phyloP scores from a whole-genome alignment of 1,140 invertebrate genomes.

The Aricia agestis region DNA sequence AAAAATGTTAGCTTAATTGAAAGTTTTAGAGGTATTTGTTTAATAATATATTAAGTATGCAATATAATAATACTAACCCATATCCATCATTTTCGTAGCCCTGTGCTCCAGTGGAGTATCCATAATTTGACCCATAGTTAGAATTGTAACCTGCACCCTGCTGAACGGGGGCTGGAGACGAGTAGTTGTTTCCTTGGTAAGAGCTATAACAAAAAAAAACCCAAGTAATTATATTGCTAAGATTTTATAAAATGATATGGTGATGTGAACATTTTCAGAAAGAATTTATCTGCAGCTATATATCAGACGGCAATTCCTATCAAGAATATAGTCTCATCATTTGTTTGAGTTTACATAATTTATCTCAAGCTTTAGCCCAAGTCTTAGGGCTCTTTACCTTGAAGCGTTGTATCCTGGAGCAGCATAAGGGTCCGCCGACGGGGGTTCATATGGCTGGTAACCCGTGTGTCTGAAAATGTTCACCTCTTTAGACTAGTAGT shows the following conservation, averaged over 20 bases:
- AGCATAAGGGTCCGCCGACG: constrained; percentile 53
- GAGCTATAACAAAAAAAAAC: constrained; percentile 38
- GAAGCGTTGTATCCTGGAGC: constrained; percentile 49
- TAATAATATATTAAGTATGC: no score
- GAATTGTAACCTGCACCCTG: constrained; percentile 49
- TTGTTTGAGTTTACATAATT: not conserved
- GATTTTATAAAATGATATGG: not conserved
- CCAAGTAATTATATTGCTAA: constrained; percentile 19
- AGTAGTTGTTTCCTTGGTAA: constrained; percentile 54
- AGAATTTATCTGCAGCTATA: constrained; percentile 55
- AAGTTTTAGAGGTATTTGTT: no score
- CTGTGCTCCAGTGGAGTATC: constrained; percentile 58
- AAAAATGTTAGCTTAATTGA: no score
- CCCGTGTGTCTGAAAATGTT: constrained; percentile 53
- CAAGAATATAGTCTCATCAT: constrained; percentile 57
- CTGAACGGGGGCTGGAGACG: constrained; percentile 46
- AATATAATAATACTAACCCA: constrained; percentile 38
- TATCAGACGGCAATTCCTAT: constrained; percentile 74
- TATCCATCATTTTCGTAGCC: constrained; percentile 63
- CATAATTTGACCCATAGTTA: constrained; percentile 55
- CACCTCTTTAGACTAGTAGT: not conserved
- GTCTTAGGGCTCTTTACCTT: constrained; percentile 36
- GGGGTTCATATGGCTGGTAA: constrained; percentile 63
- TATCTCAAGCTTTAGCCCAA: constrained; percentile 13
- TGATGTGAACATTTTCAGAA: constrained; percentile 34